Percentiles rank a stretch among this genome's conserved stretches.
These are phyloP conservation scores for Echinops telfairi DNA, from an alignment of 2,113 vertebrate species.

Conservation along the genomic window DNA sequence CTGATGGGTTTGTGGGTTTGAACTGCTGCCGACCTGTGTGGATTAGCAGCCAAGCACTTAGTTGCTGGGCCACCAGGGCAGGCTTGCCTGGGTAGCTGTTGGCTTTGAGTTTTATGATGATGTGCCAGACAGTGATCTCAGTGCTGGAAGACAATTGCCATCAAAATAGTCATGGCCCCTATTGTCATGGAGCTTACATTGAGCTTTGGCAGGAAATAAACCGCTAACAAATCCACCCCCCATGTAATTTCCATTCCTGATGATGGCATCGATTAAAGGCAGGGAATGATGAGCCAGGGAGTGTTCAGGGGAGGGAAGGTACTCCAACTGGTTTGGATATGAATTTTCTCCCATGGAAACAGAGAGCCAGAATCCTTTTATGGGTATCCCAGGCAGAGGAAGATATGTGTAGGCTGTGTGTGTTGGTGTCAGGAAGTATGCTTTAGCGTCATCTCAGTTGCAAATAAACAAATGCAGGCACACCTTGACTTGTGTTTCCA, in stretches of 20 bases:
- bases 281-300: too few relatives aligned
- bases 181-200: neutral
- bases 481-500: too few relatives aligned
- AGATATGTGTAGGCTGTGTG: neutral
- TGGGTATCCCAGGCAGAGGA: neutral
- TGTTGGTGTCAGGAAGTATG: neutral
- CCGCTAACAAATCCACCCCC: neutral
- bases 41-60: neutral
- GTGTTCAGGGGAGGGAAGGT: too few relatives aligned
- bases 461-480: neutral
- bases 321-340: neutral
- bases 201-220: neutral
- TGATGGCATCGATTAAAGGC: too few relatives aligned
- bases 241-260: too few relatives aligned
- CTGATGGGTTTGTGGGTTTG: too few relatives aligned
- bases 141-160: neutral
- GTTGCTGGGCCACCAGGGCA: too few relatives aligned
- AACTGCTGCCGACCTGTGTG: too few relatives aligned
- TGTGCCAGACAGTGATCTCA: rapidly evolving
- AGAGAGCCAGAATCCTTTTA: neutral
- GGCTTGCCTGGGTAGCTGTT: neutral
- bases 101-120: neutral
- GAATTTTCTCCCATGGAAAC: neutral
- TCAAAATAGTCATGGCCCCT: neutral
- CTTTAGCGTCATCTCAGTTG: neutral